Evolutionary conservation across 2,888 invertebrate species (phyloP).

Genomic region (Cataglyphis rosenhaueri): DNA sequence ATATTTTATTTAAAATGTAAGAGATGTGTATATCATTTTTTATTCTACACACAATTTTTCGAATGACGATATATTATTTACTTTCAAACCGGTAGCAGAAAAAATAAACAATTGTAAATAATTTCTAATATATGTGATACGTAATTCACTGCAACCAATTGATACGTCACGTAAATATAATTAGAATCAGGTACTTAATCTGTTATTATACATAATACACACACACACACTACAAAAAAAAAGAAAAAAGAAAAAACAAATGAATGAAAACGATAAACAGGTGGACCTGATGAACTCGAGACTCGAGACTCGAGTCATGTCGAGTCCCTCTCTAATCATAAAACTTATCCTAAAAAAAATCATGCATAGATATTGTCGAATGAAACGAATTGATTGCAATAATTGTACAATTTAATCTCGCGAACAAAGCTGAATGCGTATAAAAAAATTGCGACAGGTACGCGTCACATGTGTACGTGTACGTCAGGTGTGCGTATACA

Average conservation of each 20-base stretch:
- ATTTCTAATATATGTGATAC: background rate
- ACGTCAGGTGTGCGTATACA: background rate
- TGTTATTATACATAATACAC: background rate
- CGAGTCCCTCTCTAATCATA: background rate
- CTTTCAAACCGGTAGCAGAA: background rate
- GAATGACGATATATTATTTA: background rate
- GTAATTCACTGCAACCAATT: background rate
- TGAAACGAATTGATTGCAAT: background rate
- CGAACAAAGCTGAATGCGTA: background rate
- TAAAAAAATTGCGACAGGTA: background rate
- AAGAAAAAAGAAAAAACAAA: too few relatives aligned
- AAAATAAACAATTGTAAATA: background rate
- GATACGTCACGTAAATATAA: background rate
- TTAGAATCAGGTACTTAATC: background rate
- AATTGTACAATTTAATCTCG: background rate
- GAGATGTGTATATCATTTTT: background rate
- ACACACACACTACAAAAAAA: background rate
- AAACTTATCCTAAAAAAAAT: background rate
- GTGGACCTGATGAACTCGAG: background rate
- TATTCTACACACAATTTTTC: background rate
- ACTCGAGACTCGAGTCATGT: too few relatives aligned
- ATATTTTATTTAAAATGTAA: background rate
- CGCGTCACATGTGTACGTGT: background rate
- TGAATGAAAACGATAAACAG: background rate
- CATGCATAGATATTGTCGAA: background rate